Percentiles rank a stretch among this genome's conserved stretches.
Conservation (phyloP, 2,888 invertebrate genomes). For the Erynnis tages region DNA sequence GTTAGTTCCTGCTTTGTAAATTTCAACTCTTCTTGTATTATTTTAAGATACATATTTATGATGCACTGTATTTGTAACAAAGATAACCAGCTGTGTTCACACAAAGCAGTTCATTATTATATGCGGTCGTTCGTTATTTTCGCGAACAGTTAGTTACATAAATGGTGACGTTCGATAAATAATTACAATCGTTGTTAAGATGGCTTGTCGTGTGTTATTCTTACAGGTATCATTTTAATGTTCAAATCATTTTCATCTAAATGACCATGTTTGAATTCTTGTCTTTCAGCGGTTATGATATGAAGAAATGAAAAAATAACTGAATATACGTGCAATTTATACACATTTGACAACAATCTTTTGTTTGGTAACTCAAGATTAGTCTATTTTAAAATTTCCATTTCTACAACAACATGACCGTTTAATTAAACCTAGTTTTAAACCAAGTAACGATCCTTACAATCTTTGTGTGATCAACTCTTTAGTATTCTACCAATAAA, state of each 20-base stretch:
- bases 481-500: neutral
- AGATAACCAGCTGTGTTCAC: conserved; percentile 21
- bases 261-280: too few species aligned
- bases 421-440: neutral
- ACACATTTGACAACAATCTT: too few species aligned
- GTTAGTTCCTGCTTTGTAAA: neutral
- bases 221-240: neutral
- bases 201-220: neutral
- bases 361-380: too few species aligned
- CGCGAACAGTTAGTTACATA: conserved; percentile 19
- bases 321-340: too few species aligned
- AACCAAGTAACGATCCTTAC: neutral
- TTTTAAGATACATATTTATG: conserved; percentile 11
- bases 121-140: conserved; percentile 23
- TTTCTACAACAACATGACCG: too few species aligned
- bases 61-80: conserved; percentile 5
- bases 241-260: neutral
- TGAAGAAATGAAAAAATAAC: too few species aligned
- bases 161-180: conserved; percentile 2
- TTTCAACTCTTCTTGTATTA: neutral
- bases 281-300: too few species aligned
- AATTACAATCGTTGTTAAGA: neutral
- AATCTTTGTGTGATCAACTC: neutral
- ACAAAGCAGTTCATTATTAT: conserved; percentile 11
- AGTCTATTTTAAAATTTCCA: too few species aligned